A percentile compares a stretch with the other conserved stretches of the same genome.
Conservation (phyloP, 2,797 vertebrate genomes). For the Chromobotia macracanthus region DNA sequence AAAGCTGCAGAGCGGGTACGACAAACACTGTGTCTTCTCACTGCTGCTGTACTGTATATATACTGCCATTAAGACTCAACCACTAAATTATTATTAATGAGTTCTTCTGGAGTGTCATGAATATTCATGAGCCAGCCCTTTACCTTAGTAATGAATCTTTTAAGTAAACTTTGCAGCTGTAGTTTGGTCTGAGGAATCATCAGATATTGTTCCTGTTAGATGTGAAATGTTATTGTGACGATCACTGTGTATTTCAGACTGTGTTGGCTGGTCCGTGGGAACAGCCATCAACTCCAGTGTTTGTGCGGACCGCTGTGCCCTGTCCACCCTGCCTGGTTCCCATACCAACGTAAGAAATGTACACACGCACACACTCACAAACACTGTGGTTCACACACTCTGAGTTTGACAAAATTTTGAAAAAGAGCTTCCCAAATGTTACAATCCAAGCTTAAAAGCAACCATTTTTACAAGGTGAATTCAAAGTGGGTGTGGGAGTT, state of each 20-base stretch:
- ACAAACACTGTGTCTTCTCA: background rate
- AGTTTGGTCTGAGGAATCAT: background rate
- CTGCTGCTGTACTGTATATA: too few species aligned
- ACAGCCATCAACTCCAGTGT: conserved; percentile 75
- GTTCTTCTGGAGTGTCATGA: too few species aligned
- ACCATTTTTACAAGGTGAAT: background rate
- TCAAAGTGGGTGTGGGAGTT: conserved; percentile 33
- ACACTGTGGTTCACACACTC: too few species aligned
- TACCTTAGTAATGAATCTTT: too few species aligned
- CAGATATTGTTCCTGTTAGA: conserved; percentile 1
- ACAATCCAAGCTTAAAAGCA: background rate
- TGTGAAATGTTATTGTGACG: conserved; percentile 9
- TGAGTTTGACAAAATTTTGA: background rate
- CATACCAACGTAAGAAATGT: conserved; percentile 48
- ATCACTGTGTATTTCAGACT: conserved; percentile 69
- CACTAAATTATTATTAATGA: background rate
- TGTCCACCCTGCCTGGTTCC: conserved; percentile 54
- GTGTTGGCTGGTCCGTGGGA: conserved; percentile 84
- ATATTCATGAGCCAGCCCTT: too few species aligned
- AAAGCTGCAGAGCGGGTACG: conserved; percentile 73
- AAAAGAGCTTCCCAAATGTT: background rate
- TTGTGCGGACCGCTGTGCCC: conserved; percentile 66
- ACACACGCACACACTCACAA: conserved; percentile 21
- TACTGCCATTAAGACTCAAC: too few species aligned
- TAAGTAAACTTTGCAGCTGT: background rate